A percentile compares a stretch with the other conserved stretches of the same genome.
phyloP scores from a whole-genome alignment of 2,113 vertebrate genomes.

The Pygoscelis adeliae region DNA sequence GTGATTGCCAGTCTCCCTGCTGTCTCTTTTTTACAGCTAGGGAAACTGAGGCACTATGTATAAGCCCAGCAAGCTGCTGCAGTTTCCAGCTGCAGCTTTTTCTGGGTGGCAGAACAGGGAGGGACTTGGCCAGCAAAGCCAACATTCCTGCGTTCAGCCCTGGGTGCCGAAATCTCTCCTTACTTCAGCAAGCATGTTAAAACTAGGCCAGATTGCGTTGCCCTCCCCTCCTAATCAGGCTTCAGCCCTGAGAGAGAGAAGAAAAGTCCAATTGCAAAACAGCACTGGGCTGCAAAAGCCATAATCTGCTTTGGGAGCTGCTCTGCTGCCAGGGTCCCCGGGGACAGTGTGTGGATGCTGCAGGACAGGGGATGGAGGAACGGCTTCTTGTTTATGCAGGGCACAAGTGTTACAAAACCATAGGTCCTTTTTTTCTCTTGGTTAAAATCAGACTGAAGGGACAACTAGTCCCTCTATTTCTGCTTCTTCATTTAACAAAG shows the following conservation, averaged over 20 bases:
- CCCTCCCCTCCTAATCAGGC: not conserved
- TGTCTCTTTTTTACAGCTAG: not conserved
- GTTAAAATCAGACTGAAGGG: not conserved
- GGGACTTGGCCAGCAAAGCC: not conserved
- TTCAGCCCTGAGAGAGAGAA: not conserved
- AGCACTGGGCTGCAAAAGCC: not conserved
- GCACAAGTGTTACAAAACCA: rapidly evolving
- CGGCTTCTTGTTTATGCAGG: rapidly evolving
- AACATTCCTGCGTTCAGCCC: not conserved
- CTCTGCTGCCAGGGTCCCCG: not conserved
- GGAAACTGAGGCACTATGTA: not conserved
- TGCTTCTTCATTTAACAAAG: not conserved
- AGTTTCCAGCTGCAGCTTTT: not conserved
- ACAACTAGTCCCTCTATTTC: not conserved
- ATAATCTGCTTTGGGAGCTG: constrained; percentile 11
- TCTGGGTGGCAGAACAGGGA: not conserved
- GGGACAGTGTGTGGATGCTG: not conserved
- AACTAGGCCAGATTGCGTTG: not conserved
- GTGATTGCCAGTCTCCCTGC: not conserved
- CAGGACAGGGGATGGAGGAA: not conserved
- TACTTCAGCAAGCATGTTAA: not conserved
- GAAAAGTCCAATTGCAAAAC: not conserved
- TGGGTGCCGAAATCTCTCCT: not conserved
- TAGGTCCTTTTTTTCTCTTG: not conserved
- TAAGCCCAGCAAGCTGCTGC: not conserved